phyloP scores from a whole-genome alignment of 2,113 vertebrate species.

The Rhinogobius similis region DNA sequence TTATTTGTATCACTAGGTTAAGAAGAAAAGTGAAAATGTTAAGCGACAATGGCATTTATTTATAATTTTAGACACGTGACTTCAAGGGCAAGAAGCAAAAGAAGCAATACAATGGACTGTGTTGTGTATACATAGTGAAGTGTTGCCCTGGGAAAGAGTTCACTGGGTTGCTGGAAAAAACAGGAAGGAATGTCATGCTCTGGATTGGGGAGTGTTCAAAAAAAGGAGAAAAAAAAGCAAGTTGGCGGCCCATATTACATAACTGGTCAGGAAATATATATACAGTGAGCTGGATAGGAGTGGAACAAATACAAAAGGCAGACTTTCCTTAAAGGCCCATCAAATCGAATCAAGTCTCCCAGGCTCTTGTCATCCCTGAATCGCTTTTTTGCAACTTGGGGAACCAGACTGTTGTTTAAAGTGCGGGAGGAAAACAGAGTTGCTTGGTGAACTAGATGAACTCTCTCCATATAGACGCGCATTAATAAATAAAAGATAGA shows the following conservation, averaged over 20 bases:
- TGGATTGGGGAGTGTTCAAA: constrained; percentile 47
- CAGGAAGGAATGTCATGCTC: constrained; percentile 66
- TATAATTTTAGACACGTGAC: constrained; percentile 36
- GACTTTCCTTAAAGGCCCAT: constrained; percentile 59
- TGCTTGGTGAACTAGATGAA: constrained; percentile 55
- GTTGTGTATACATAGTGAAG: constrained; percentile 19
- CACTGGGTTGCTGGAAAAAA: constrained; percentile 69
- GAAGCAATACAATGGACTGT: constrained; percentile 26
- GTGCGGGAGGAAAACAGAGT: constrained; percentile 6
- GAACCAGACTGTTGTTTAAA: constrained; percentile 40
- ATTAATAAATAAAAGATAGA: constrained; percentile 62
- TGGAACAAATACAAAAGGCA: constrained; percentile 38
- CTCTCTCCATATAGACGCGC: constrained; percentile 35
- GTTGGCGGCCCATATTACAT: constrained; percentile 68
- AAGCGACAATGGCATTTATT: constrained; percentile 24
- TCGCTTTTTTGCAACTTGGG: constrained; percentile 14
- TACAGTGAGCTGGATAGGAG: constrained; percentile 38
- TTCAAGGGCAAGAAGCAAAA: constrained; percentile 27
- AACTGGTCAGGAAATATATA: constrained; percentile 69
- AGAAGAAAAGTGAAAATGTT: background rate
- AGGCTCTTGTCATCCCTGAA: constrained; percentile 24
- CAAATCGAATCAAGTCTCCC: constrained; percentile 56
- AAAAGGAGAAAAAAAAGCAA: constrained; percentile 32
- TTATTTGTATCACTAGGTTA: background rate
- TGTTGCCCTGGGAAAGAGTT: constrained; percentile 62